A percentile compares a stretch with the other conserved stretches of the same genome.
Conservation (phyloP, 2,888 invertebrate species). For the Biston betularia region DNA sequence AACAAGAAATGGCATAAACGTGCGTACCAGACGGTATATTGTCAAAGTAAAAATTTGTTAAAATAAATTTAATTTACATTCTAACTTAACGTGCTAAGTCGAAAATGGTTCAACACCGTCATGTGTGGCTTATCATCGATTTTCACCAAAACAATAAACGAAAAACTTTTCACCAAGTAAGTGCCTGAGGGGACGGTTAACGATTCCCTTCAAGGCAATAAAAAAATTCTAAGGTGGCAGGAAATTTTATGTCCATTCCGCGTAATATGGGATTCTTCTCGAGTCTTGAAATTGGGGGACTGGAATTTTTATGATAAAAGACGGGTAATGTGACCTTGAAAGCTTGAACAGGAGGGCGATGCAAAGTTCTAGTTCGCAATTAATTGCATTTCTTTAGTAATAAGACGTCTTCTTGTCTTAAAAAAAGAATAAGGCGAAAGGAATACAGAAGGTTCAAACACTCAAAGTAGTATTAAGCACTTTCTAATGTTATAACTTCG, state of each 20-base stretch:
- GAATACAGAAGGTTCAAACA: too few species aligned
- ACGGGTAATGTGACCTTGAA: slow-evolving; percentile 14
- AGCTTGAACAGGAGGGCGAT: not conserved
- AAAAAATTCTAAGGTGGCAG: slow-evolving; percentile 36
- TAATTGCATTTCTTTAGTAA: too few species aligned
- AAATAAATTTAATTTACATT: too few species aligned
- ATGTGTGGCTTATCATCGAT: not conserved
- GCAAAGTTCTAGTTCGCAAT: not conserved
- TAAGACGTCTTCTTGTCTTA: too few species aligned
- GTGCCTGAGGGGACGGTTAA: slow-evolving; percentile 12
- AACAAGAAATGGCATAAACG: too few species aligned
- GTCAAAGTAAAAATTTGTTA: too few species aligned
- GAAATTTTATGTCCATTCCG: slow-evolving; percentile 34
- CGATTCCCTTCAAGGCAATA: slow-evolving; percentile 25
- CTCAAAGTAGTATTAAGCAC: too few species aligned
- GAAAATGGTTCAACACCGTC: not conserved
- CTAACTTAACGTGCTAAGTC: too few species aligned
- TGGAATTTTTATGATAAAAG: slow-evolving; percentile 34
- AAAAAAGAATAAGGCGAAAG: too few species aligned
- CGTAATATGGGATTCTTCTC: slow-evolving; percentile 34
- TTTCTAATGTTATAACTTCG: too few species aligned
- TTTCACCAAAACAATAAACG: slow-evolving; percentile 12
- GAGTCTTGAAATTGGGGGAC: slow-evolving; percentile 28
- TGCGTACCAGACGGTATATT: too few species aligned
- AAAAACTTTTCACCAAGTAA: slow-evolving; percentile 6